Base-by-base conservation (phyloP, 2,797 vertebrate species). In the Paguma larvata region DNA sequence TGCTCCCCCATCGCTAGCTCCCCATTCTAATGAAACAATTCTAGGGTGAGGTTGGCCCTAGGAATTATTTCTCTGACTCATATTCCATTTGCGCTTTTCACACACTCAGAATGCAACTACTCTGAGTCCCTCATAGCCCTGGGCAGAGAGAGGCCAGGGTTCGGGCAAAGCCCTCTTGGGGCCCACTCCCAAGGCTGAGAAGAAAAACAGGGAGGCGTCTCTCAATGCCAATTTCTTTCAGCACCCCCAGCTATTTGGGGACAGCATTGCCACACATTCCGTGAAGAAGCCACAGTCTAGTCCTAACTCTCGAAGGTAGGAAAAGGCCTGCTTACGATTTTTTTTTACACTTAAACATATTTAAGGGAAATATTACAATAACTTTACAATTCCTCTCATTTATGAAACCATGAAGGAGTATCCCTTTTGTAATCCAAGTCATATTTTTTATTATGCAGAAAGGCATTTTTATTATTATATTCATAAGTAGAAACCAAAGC, bases 31-130 rank as follows among this genome's bases (percentile, higher is more conserved):
- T 95, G 97, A 98, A 98, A 99, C 98, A 98, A 98, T 98, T 95
- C 97, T 97, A 98, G 98, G 98, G 98, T 98, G 98, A 99, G 98
- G 98, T 98, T 98, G 97, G 98, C 98, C 97, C 97, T 98, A 97
- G 97, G 98, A 99, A 98, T 97, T 97, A 97, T 97, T 98, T 98
- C 91, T 98, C 98, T 99, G 98, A 99, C 98, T 99, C 99, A 99
- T 96, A 93, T 97, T 98, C 98, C 97, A 97, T 98, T 98, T 98
- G 98, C 96, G 93, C 92, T 97, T 98, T 98, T 96, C 92, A 98
- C 98, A 97, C 96, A 97, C 97, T 98, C 89, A 25, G 16, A 95
- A 98, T 93, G 94, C 95, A 98, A 91, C 97, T 96, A 94, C 96
- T 98, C 96, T 92, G 91, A 94, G 97, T 15, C 85, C 96, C 92